Evolutionary conservation across 2,113 vertebrate species (phyloP).

Genomic region (rabbit (Oryctolagus cuniculus)): DNA sequence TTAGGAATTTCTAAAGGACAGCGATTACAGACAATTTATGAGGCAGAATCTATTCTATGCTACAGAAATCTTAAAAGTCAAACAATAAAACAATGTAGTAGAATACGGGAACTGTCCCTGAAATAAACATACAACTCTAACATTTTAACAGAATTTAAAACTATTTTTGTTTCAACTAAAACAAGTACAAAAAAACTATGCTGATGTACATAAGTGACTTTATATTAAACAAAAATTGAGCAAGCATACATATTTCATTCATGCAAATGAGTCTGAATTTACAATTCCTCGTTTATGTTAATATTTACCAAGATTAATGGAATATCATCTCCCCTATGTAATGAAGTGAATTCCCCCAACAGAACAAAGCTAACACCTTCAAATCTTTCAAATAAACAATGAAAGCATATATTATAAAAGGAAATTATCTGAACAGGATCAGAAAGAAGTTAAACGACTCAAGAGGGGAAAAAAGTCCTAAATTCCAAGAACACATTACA

Average conservation of each 20-base stretch:
- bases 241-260: conserved; percentile 70
- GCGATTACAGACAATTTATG: neutral
- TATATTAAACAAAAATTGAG: conserved; percentile 69
- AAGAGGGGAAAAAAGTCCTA: neutral
- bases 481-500: conserved; percentile 65
- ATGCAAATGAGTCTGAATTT: conserved; percentile 76
- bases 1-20: neutral
- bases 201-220: conserved; percentile 48
- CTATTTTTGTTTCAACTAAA: conserved; percentile 51
- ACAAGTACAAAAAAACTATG: conserved; percentile 53
- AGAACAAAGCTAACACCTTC: conserved; percentile 79
- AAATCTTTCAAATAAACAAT: conserved; percentile 82
- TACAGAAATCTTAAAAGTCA: conserved; percentile 37
- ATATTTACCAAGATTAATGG: conserved; percentile 82
- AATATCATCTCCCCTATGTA: conserved; percentile 76
- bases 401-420: conserved; percentile 69
- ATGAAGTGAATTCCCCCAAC: conserved; percentile 77
- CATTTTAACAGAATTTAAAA: conserved; percentile 63
- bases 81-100: neutral
- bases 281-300: conserved; percentile 77
- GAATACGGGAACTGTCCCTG: neutral
- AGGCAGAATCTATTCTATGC: neutral
- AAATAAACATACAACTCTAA: conserved; percentile 49
- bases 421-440: conserved; percentile 66
- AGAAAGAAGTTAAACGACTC: conserved; percentile 61